A percentile compares a stretch with the other conserved stretches of the same genome.
Evolutionary conservation across 1,140 invertebrate species (phyloP).

Genomic region (Drosophila pallidifrons): DNA sequence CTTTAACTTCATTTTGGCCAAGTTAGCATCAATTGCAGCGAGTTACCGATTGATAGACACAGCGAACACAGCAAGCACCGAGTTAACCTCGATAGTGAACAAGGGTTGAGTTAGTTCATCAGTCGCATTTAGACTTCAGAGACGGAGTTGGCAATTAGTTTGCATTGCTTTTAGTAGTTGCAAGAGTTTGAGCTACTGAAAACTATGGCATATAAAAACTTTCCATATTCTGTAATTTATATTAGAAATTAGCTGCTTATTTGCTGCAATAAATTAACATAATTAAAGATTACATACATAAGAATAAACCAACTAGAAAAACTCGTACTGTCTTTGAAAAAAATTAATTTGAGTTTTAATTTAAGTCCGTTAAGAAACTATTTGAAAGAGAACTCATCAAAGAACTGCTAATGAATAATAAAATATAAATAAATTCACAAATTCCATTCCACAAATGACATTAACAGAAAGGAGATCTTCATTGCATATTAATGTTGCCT

Average conservation of each 20-base stretch:
- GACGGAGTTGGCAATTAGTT: slow-evolving; percentile 13
- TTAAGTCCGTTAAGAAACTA: no score
- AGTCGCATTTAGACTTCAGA: background rate
- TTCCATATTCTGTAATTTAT: background rate
- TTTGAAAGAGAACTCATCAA: no score
- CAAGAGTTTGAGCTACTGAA: background rate
- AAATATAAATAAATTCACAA: no score
- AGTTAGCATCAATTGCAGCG: slow-evolving; percentile 3
- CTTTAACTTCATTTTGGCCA: slow-evolving; percentile 56
- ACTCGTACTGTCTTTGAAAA: no score
- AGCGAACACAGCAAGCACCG: background rate
- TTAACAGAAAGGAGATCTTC: no score
- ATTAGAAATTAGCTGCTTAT: background rate
- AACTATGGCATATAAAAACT: background rate
- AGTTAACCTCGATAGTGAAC: background rate
- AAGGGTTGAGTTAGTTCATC: background rate
- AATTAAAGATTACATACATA: no score
- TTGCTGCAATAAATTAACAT: background rate
- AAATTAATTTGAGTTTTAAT: no score
- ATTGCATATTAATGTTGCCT: no score
- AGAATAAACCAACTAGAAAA: no score
- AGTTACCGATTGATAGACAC: background rate
- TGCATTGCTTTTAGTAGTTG: slow-evolving; percentile 1
- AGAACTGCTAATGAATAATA: no score
- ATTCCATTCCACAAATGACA: no score